These are phyloP conservation scores for Mastomys coucha DNA, from an alignment of 2,113 vertebrate species.

Conservation along the genomic window DNA sequence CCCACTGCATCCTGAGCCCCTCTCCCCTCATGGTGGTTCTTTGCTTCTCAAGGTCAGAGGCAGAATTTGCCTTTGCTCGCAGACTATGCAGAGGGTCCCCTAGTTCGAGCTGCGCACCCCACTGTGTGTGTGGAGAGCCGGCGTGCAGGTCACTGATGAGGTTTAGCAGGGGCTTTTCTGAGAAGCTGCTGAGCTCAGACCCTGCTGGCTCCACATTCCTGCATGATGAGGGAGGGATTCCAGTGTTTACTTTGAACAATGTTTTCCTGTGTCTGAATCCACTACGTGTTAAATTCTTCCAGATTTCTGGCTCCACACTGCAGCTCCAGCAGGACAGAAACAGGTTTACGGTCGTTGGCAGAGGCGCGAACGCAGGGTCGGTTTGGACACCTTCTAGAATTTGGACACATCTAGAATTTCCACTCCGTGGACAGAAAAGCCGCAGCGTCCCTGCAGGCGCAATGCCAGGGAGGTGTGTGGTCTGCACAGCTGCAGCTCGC, in stretches of 20 bases:
- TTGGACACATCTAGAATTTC: conserved; percentile 10
- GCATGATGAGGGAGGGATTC: conserved; percentile 77
- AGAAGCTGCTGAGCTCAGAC: conserved; percentile 76
- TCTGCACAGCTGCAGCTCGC: background rate
- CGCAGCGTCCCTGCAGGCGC: background rate
- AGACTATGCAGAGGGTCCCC: background rate
- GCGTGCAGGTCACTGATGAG: background rate
- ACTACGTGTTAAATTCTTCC: conserved; percentile 79
- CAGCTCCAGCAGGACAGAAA: conserved; percentile 43
- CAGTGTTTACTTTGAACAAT: conserved; percentile 78
- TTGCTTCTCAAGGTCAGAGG: conserved; percentile 3
- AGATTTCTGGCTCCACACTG: conserved; percentile 78
- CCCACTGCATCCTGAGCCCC: background rate
- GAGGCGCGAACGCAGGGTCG: background rate
- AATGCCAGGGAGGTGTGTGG: background rate
- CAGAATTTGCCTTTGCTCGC: accelerated
- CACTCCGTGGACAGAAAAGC: conserved; percentile 24
- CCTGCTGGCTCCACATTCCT: conserved; percentile 79
- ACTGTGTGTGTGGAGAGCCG: background rate
- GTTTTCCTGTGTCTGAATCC: conserved; percentile 77
- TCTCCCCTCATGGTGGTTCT: background rate
- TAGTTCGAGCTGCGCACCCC: background rate
- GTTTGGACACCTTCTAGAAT: conserved; percentile 14
- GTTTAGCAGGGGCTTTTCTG: conserved; percentile 34
- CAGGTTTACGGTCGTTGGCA: conserved; percentile 52